Evolutionary conservation across 2,797 vertebrate genomes (phyloP).

Genomic region (Protonibea diacanthus): DNA sequence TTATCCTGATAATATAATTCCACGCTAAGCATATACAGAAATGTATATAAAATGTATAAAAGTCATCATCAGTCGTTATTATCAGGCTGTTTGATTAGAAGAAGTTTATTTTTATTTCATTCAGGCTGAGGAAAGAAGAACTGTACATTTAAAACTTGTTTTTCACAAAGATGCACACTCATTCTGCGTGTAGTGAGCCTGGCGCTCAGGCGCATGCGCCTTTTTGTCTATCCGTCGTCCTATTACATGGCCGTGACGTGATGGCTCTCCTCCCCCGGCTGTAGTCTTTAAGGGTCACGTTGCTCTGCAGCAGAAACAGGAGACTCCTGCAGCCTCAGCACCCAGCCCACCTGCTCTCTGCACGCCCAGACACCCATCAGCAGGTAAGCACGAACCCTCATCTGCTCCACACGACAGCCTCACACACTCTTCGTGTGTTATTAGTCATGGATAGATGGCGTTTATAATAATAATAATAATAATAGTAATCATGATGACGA

Average conservation of each 20-base stretch:
- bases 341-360: slow-evolving; percentile 14
- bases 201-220: slow-evolving; percentile 54
- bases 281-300: slow-evolving; percentile 84
- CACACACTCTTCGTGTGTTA: background rate
- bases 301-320: slow-evolving; percentile 83
- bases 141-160: background rate
- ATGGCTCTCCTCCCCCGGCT: slow-evolving; percentile 58
- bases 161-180: slow-evolving; percentile 69
- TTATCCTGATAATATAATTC: background rate
- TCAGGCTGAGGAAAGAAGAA: background rate
- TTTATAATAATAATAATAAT: background rate
- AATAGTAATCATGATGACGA: background rate
- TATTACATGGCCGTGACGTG: slow-evolving; percentile 49
- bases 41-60: background rate
- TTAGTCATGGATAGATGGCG: background rate
- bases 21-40: too few relatives aligned
- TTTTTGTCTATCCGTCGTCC: background rate
- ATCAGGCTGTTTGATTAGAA: background rate
- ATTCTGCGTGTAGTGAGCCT: slow-evolving; percentile 20
- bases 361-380: slow-evolving; percentile 16
- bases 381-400: slow-evolving; percentile 68
- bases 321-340: slow-evolving; percentile 55
- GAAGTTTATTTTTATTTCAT: background rate
- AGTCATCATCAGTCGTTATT: background rate
- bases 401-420: rapidly evolving